These are phyloP conservation scores for Tachypleus tridentatus DNA, from an alignment of 1,140 invertebrate genomes.

Conservation along the genomic window DNA sequence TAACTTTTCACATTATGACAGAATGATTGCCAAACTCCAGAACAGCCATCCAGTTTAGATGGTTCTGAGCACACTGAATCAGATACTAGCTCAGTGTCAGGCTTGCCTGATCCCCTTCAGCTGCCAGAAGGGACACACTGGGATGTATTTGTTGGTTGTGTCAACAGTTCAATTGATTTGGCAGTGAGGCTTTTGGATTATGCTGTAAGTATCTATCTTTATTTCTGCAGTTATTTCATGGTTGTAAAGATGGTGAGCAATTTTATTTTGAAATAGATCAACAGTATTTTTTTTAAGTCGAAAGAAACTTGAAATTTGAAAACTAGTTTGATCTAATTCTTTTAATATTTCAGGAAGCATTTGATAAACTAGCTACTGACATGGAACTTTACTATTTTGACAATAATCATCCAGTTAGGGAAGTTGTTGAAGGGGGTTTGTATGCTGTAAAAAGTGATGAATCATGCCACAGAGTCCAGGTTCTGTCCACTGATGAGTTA, in stretches of 20 bases:
- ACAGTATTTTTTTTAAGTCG: too few species aligned
- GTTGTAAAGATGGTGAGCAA: neutral
- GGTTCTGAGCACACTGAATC: too few species aligned
- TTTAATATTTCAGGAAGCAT: neutral
- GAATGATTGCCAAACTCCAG: too few species aligned
- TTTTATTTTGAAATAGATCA: neutral
- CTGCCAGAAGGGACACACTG: neutral
- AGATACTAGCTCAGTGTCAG: too few species aligned
- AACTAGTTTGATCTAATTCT: neutral
- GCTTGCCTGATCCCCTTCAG: neutral
- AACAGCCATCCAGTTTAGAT: too few species aligned
- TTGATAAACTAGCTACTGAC: neutral
- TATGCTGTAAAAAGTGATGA: neutral
- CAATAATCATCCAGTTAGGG: neutral
- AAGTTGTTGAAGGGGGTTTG: neutral
- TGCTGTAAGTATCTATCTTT: neutral
- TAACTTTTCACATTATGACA: too few species aligned
- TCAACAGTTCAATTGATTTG: neutral
- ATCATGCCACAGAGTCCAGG: neutral
- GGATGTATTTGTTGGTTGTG: neutral
- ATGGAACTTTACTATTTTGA: neutral
- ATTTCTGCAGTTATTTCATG: neutral
- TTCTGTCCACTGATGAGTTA: neutral
- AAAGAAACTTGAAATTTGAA: too few species aligned
- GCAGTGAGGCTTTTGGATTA: neutral